These are phyloP conservation scores for Macrobrachium rosenbergii DNA, from an alignment of 1,140 invertebrate genomes.

Conservation along the genomic window DNA sequence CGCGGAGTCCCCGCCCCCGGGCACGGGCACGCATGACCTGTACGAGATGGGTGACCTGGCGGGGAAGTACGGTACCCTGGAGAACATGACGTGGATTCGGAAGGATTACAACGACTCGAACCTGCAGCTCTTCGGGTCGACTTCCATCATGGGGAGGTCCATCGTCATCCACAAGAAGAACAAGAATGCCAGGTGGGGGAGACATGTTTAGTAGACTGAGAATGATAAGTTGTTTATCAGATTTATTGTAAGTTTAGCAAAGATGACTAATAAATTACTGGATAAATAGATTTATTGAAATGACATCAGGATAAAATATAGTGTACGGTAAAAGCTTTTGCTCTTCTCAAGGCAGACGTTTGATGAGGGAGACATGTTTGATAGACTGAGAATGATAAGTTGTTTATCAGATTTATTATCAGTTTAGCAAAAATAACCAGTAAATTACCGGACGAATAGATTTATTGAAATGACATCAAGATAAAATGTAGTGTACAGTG, in stretches of 20 bases:
- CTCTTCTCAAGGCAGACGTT: too few relatives aligned
- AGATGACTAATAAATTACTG: background rate
- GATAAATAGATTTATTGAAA: too few relatives aligned
- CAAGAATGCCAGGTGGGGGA: slow-evolving; percentile 68
- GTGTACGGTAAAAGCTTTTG: too few relatives aligned
- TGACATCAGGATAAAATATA: too few relatives aligned
- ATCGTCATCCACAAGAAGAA: slow-evolving; percentile 85
- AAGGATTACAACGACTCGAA: slow-evolving; percentile 84
- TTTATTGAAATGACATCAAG: too few relatives aligned
- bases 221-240: background rate
- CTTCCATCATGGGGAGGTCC: slow-evolving; percentile 87
- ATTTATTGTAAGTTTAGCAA: background rate
- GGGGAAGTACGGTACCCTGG: slow-evolving; percentile 84
- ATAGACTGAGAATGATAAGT: too few relatives aligned
- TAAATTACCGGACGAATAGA: too few relatives aligned
- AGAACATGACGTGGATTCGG: slow-evolving; percentile 73
- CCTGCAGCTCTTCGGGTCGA: slow-evolving; percentile 85
- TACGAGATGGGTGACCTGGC: slow-evolving; percentile 89
- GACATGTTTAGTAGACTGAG: background rate
- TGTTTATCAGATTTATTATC: too few relatives aligned
- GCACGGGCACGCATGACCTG: slow-evolving; percentile 82
- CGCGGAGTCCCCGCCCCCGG: slow-evolving; percentile 75
- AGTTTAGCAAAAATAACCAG: too few relatives aligned
- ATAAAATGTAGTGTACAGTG: too few relatives aligned
- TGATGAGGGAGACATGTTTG: too few relatives aligned